Conservation (phyloP, 2,113 vertebrate genomes). For the Mungos mungo region DNA sequence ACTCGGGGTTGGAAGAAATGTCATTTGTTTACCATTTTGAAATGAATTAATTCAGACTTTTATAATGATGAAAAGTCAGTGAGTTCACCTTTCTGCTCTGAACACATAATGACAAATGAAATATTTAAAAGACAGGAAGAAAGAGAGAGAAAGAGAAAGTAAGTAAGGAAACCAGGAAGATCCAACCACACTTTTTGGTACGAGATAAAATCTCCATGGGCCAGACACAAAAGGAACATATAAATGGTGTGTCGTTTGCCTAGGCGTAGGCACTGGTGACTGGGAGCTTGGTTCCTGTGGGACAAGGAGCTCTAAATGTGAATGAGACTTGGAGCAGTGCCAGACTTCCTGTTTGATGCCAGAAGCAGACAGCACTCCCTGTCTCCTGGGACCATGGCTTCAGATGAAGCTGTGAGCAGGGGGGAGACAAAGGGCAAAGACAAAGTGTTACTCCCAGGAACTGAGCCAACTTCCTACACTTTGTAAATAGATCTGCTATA, state of each 20-base stretch:
- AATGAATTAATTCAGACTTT: conserved; percentile 34
- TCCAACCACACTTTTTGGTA: not conserved
- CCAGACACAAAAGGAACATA: not conserved
- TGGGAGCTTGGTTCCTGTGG: not conserved
- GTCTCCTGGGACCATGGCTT: not conserved
- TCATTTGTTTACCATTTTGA: conserved; percentile 32
- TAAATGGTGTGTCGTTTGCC: not conserved
- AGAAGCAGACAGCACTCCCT: not conserved
- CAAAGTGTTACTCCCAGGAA: not conserved
- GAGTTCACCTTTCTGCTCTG: conserved; percentile 14
- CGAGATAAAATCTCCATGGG: not conserved
- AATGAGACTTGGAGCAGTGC: not conserved
- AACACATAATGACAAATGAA: not conserved
- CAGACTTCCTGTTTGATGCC: not conserved
- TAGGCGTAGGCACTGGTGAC: not conserved
- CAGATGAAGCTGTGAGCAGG: not conserved
- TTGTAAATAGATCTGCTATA: not conserved
- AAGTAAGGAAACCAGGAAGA: not conserved
- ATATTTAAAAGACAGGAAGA: not conserved
- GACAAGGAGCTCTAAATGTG: not conserved
- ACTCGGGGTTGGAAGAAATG: not conserved
- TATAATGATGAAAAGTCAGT: conserved; percentile 31
- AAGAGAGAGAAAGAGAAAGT: not conserved
- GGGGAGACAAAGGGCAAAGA: not conserved
- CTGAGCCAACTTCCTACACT: not conserved